Base-by-base conservation (phyloP, 1,140 invertebrate genomes). In the Steinernema feltiae region DNA sequence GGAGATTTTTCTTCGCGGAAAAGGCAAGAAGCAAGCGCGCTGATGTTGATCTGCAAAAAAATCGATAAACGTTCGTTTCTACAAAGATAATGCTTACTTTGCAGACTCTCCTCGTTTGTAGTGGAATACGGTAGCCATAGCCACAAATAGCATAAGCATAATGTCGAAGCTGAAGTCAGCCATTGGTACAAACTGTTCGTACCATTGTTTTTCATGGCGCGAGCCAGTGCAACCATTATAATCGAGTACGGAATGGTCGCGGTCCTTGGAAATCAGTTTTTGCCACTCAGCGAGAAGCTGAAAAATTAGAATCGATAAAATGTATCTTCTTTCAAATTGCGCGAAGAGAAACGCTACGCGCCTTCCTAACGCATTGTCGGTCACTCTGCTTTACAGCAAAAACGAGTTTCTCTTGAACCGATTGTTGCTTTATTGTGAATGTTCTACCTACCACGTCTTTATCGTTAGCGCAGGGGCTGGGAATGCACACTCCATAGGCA, bases 401-500 rank as follows among this genome's bases (percentile, higher is more conserved):
- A n/a, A n/a, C n/a, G n/a, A n/a, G n/a, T n/a, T n/a, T n/a, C n/a
- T n/a, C n/a, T n/a, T n/a, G n/a, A n/a, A n/a, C n/a, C n/a, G n/a
- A n/a, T n/a, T n/a, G n/a, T n/a, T n/a, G n/a, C n/a, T 30, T 30
- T 32, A 75, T 48, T 79, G 3, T 27, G 7, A 69, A 80, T 76
- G 48, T 29, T 1, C 24, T 41, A 69, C 48, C 76, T 69, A 83
- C 82, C 74, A 70, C 71, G 21, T 76, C 41, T 48, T 80, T 69
- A 69, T 85, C 85, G 72, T 82, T 77, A 24, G 80, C 83, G 71
- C 84, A 85, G 32, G 84, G 81, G 32, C 72, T 76, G 35, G 84
- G 84, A 71, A 85, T 85, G 70, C 84, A 85, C 17, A 86, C 78
- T 18, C 78, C 81, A 69, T 86, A 85, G 17, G 80, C 82, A 24